Base-by-base conservation (phyloP, 1,140 invertebrate species). In the Aphelenchoides fujianensis region DNA sequence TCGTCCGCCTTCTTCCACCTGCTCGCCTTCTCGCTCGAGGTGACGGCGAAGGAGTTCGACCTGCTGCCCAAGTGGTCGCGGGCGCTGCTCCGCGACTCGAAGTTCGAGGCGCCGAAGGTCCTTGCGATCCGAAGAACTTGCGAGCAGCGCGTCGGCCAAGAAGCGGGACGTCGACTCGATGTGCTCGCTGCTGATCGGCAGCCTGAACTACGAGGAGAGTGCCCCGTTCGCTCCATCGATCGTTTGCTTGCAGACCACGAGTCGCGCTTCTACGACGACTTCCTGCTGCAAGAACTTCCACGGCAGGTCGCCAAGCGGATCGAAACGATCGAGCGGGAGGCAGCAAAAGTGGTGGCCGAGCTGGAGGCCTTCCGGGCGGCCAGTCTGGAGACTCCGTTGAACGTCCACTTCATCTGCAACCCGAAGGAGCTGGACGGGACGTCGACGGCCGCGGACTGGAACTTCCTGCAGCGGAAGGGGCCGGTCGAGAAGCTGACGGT, bases 51-150 rank as follows among this genome's bases (percentile, higher is more conserved):
- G 23, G 48, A 64, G 30, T 67, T 67, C 48, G 12, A 77, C 3
- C 69, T 76, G 12, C 3, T 77, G 19, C 23, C 75, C 0, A 78
- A 80, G 62, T 77, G 75, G 75, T 53, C 75, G 3, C 1, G 72
- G 23, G 64, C 69, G 0, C 69, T 67, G 7, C 53, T 76, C 23
- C 67, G 72, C 9, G 48, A 77, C 16, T 66, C 30, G 35, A 0
- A 66, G 19, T 52, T 69, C 19, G 41, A 53, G 19, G 16, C 16
- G 5, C 19, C 27, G 7, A 75, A 74, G 30, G 31, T 73, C 37
- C 23, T 52, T n/a, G 19, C 28, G 7, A 75, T 73, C 37, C 32
- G 74, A 68, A 31, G 78, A 76, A 2, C 62, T 76, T 32, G 63
- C 69, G 30, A 73, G 63, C 34, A 52, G 30, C 0, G 74, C 74